Evolutionary conservation across 2,113 vertebrate genomes (phyloP).

Genomic region (Neodontobutis hainanensis): DNA sequence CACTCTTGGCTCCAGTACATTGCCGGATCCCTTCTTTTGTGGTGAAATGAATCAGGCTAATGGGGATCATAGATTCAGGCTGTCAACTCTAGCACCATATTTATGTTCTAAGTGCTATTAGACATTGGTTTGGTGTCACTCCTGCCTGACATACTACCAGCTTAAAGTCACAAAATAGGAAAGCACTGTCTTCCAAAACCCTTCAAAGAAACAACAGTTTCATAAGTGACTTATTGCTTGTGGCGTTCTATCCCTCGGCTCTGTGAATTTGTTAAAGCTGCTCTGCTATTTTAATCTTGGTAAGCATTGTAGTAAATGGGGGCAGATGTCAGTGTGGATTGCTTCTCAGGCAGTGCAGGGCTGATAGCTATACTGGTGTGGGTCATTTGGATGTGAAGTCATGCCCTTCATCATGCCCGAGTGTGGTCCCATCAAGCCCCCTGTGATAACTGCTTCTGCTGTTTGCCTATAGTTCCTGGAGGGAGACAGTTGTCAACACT

Average conservation of each 20-base stretch:
- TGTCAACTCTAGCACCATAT: slow-evolving; percentile 64
- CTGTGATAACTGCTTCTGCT: slow-evolving; percentile 61
- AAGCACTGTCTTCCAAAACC: slow-evolving; percentile 46
- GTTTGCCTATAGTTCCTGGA: slow-evolving; percentile 41
- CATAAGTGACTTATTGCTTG: slow-evolving; percentile 52
- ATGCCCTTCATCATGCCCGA: slow-evolving; percentile 61
- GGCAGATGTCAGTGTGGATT: slow-evolving; percentile 65
- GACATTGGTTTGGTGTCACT: slow-evolving; percentile 69
- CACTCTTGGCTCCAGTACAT: slow-evolving; percentile 46
- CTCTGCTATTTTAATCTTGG: slow-evolving; percentile 61
- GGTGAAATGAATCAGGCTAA: slow-evolving; percentile 70
- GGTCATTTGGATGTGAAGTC: slow-evolving; percentile 70
- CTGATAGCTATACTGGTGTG: slow-evolving; percentile 59
- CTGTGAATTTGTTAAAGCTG: slow-evolving; percentile 56
- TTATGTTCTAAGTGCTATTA: slow-evolving; percentile 71
- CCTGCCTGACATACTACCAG: slow-evolving; percentile 63
- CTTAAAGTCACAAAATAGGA: slow-evolving; percentile 53
- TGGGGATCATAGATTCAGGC: slow-evolving; percentile 54
- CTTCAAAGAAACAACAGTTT: slow-evolving; percentile 37
- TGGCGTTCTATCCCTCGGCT: slow-evolving; percentile 44
- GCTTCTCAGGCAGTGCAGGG: slow-evolving; percentile 51
- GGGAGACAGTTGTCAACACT: slow-evolving; percentile 51
- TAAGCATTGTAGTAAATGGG: slow-evolving; percentile 67
- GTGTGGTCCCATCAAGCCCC: slow-evolving; percentile 61
- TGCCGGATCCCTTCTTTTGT: slow-evolving; percentile 53